Evolutionary conservation across 2,113 vertebrate species (phyloP), one percentile per base, ranked within the genome.

Genomic region (Hemiscyllium ocellatum): DNA sequence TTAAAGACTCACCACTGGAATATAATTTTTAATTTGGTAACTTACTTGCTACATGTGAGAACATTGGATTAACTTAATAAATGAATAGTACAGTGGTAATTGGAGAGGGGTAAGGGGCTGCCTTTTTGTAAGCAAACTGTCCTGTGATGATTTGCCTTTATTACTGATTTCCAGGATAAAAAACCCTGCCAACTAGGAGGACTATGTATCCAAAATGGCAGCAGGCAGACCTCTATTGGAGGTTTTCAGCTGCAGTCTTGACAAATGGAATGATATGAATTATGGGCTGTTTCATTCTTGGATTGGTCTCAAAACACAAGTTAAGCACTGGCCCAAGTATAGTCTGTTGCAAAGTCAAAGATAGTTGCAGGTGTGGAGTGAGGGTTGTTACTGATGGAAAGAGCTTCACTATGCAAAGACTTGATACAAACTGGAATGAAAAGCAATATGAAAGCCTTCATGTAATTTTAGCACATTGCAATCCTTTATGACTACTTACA

Each of bases 11-110:
- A 86, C 66, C 56, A 61, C 65, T 61, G 1, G 61, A 91, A 91
- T n/a, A 6, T 66, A 61, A 91, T 91, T 66, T 91, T 91, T 65
- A 66, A 91, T 91, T 91, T 65, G 89, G 10, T 91, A 95, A 95
- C 72, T 91, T 95, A 69, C 95, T 80, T 96, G 95, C 69, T 68
- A 76, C 50, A 52, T 95, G 95, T 95, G 78, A 89, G 95, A 95
- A 95, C 94, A 86, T 94, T 0, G 17, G 29, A 42, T 26, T 94
- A 52, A 94, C 94, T 17, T 22, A 13, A 96, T 94, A 89, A 65
- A 83, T 85, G n/a, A 95, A 56, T 69, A 65, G 19, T 24, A 50
- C 22, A 29, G 1, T 94, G 91, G 61, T 47, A 20, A 68, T 24
- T 24, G 19, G 61, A 70, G 66, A 26, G 24, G 61, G 90, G 15